Conservation (phyloP, 2,888 invertebrate species). For the Aporophyla lueneburgensis region DNA sequence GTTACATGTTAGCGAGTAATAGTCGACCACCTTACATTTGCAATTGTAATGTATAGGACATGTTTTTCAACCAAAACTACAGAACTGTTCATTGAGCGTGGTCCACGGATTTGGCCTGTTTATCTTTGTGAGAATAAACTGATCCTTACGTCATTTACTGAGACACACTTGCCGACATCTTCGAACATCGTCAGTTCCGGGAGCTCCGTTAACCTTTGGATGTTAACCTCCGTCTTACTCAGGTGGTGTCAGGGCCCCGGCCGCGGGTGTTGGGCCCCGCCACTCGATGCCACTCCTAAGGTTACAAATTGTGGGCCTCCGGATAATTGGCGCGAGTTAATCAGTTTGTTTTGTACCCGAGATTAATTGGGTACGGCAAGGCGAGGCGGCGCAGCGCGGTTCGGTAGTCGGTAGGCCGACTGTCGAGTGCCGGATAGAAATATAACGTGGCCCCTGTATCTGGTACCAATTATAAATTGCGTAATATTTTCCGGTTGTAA, state of each 20-base stretch:
- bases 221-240: slow-evolving; percentile 29
- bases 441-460: not conserved
- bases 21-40: no score
- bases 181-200: not conserved
- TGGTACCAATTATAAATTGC: not conserved
- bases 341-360: slow-evolving; percentile 52
- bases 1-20: no score
- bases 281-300: slow-evolving; percentile 38
- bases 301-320: slow-evolving; percentile 55
- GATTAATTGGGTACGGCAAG: slow-evolving; percentile 39
- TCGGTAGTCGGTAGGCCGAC: not conserved
- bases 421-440: not conserved
- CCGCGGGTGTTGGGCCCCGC: slow-evolving; percentile 9
- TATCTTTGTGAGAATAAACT: no score
- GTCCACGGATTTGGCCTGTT: no score
- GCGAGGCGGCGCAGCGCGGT: not conserved
- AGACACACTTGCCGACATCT: not conserved
- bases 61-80: no score
- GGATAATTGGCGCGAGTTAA: slow-evolving; percentile 55
- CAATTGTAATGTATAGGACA: no score
- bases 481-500: not conserved
- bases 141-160: no score
- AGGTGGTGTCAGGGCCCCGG: slow-evolving; percentile 15
- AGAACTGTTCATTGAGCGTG: no score
- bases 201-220: slow-evolving; percentile 10